Conservation (phyloP, 2,797 vertebrate species). For the Acestrorhynchus altus region DNA sequence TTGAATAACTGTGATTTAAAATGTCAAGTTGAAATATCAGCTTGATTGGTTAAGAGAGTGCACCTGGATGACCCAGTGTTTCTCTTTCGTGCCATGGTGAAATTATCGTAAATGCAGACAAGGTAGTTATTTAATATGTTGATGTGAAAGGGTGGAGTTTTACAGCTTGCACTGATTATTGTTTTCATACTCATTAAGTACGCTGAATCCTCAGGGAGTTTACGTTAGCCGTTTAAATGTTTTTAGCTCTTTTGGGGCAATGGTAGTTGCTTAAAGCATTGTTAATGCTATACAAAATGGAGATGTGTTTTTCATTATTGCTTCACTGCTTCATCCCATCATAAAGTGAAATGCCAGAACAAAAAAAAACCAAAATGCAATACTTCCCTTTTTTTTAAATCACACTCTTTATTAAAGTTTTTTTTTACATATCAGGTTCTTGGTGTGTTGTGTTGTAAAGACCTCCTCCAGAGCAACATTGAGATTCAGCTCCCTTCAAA, state of each 20-base stretch:
- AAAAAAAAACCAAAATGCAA: neutral
- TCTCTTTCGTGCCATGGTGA: slow-evolving; percentile 37
- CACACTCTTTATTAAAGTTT: too few relatives aligned
- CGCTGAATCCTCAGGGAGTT: slow-evolving; percentile 9
- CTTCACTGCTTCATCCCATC: slow-evolving; percentile 5
- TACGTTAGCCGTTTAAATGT: neutral
- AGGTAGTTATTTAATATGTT: slow-evolving; percentile 33
- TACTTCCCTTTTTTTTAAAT: neutral
- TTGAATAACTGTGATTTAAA: slow-evolving; percentile 5
- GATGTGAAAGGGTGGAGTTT: slow-evolving; percentile 32
- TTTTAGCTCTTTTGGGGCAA: neutral
- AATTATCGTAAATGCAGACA: slow-evolving; percentile 40
- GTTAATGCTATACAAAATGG: neutral
- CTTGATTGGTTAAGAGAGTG: slow-evolving; percentile 15
- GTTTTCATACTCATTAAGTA: slow-evolving; percentile 46
- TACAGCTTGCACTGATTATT: slow-evolving; percentile 32
- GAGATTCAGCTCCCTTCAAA: too few relatives aligned
- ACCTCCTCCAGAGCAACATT: too few relatives aligned
- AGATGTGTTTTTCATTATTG: slow-evolving; percentile 38
- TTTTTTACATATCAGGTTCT: neutral
- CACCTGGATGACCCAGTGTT: slow-evolving; percentile 11
- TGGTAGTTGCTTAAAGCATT: neutral
- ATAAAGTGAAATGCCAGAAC: neutral
- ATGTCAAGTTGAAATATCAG: neutral
- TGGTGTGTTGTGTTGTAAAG: neutral